Evolutionary conservation across 2,888 invertebrate species (phyloP), one percentile per base, ranked within the genome.

Genomic region (Rapana venosa): DNA sequence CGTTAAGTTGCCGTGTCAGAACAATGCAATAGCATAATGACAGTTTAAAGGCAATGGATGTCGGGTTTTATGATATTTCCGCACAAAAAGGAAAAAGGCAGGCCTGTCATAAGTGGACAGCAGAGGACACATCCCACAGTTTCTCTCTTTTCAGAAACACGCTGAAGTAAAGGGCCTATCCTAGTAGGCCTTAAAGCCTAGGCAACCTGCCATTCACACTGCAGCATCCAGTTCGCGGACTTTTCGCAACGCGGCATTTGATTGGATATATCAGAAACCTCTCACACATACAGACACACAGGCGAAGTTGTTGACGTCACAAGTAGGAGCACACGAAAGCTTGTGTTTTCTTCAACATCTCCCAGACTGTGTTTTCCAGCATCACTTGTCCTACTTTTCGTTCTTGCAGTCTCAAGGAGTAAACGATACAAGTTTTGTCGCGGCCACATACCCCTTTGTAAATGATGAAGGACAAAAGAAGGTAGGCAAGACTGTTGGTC

Each of bases 241-340:
- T 85, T 58, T 58, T 58, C 22, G 79, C 35, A 79, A 79, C 56
- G 30, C 85, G 30, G 85, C 85, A n/a, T 85, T 35, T 85, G 85
- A 85, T 85, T 85, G 85, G 85, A 58, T 70, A 58, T 70, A 87
- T 70, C 87, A 70, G 87, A 70, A 87, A 87, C 87, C 47, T 47
- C 47, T 47, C 47, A 47, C 47, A 47, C 47, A 47, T 47, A 47
- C 47, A 47, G 87, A 70, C 70, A 87, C 70, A 70, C 35, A 58
- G 58, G 6, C 47, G 61, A 35, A 36, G 79, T 11, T 11, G 32
- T 66, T 87, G 87, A 87, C 87, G 87, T 87, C 87, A 87, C 22
- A 22, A n/a, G 66, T 70, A 26, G 87, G 22, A 70, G 87, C 61
- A 36, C 66, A 79, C 35, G 13, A 58, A 66, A 87, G 70, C 87